phyloP scores from a whole-genome alignment of 2,797 vertebrate genomes.

The Dendrocincla fuliginosa region DNA sequence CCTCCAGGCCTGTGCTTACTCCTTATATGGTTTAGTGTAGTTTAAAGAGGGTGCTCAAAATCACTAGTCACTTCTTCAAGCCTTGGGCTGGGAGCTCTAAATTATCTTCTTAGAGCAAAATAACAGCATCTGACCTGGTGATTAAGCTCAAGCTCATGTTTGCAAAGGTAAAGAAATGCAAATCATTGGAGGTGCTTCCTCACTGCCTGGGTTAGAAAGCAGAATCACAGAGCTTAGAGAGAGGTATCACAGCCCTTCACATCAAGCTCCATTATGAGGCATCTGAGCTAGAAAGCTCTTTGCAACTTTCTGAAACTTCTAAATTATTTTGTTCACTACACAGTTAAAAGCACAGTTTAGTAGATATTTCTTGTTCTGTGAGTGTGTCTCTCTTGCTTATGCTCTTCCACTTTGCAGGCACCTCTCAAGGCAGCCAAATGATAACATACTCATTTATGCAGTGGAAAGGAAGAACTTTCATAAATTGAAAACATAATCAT shows the following conservation, averaged over 20 bases:
- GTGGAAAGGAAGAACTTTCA: not conserved
- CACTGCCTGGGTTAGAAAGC: not conserved
- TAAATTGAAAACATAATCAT: not conserved
- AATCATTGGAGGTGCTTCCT: not conserved
- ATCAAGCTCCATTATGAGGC: rapidly evolving
- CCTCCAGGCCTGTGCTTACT: not conserved
- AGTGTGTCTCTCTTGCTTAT: not conserved
- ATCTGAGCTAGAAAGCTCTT: not conserved
- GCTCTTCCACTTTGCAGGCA: not conserved
- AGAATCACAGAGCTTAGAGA: not conserved
- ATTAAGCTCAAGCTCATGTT: not conserved
- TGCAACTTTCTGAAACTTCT: not conserved
- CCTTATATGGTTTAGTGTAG: not conserved
- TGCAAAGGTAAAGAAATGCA: not conserved
- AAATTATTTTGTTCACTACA: not conserved
- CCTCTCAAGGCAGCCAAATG: not conserved
- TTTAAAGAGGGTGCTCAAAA: not conserved
- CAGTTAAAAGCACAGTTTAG: not conserved
- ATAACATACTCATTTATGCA: not conserved
- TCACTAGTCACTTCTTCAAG: not conserved
- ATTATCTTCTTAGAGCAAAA: not conserved
- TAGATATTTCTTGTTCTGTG: not conserved
- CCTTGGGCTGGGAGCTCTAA: not conserved
- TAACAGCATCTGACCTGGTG: not conserved
- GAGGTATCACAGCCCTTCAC: not conserved